Evolutionary conservation across 2,113 vertebrate genomes (phyloP).

Genomic region (Eclectus roratus): DNA sequence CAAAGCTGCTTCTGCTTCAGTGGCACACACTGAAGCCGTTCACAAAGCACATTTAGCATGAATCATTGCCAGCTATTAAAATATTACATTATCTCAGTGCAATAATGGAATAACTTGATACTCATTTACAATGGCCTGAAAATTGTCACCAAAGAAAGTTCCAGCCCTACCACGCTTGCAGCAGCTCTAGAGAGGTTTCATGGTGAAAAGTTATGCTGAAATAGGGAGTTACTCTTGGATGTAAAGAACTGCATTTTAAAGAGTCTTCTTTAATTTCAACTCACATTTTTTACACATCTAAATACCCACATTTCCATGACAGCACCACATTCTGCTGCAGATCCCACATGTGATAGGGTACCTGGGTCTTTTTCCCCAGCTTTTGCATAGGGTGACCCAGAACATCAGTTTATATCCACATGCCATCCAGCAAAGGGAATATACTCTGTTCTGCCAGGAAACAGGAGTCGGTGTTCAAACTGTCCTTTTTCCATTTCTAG

Average conservation of each 20-base stretch:
- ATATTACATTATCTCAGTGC: constrained; percentile 34
- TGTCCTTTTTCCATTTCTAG: background rate
- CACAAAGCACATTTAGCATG: constrained; percentile 33
- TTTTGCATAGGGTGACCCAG: background rate
- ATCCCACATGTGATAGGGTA: background rate
- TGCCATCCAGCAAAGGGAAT: background rate
- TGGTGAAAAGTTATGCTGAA: background rate
- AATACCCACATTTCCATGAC: background rate
- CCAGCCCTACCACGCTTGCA: background rate
- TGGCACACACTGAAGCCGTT: constrained; percentile 17
- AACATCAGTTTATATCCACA: background rate
- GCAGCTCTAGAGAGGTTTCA: background rate
- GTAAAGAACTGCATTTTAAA: background rate
- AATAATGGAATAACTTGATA: constrained; percentile 58
- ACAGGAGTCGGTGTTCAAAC: background rate
- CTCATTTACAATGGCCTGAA: background rate
- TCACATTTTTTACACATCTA: background rate
- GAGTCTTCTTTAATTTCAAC: background rate
- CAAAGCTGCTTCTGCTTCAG: constrained; percentile 16
- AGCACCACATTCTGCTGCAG: background rate
- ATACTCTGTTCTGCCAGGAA: background rate
- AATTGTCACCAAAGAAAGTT: constrained; percentile 14
- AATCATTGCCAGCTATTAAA: constrained; percentile 58
- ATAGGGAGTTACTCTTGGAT: background rate
- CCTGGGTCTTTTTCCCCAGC: background rate